Evolutionary conservation across 1,140 invertebrate genomes (phyloP), one percentile per base, ranked within the genome.

Genomic region (Cryptotermes secundus): DNA sequence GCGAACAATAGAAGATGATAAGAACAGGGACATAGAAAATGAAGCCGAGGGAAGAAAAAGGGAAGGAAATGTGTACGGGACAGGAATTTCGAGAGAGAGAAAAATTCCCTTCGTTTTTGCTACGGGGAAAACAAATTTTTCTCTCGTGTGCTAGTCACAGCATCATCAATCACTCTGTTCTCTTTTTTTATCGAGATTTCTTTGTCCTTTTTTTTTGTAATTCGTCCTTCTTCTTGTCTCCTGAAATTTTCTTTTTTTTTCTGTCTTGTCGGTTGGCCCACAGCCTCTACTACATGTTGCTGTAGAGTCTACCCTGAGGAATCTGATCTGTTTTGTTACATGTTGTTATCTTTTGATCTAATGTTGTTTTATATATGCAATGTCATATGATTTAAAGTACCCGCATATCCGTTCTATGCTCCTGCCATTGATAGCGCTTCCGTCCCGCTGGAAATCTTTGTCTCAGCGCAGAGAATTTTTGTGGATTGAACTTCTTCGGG

Each of bases 101-200:
- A 31, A 72, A 72, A 72, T 72, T 26, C 14, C 59, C n/a, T 72
- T 72, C 59, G 59, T 72, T 72, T 72, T 72, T 31, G 59, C 59
- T 7, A 72, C 59, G 59, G 31, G 59, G 59, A 72, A 72, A 72
- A 72, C 59, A 72, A 72, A 72, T 72, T 72, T 72, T 72, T 72
- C 59, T 72, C 59, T 72, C 59, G 59, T 72, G 59, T 72, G 59
- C n/a, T 72, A 10, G 26, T 72, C 59, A 16, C 59, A 16, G 59
- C 26, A 72, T 72, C 59, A 72, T 72, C 59, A 72, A 72, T 72
- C 59, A 72, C 59, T 72, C 59, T 72, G 59, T 31, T 72, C 59
- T 72, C 59, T 72, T 72, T 72, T n/a, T 72, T 72, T 72, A 72
- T 72, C 59, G 59, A 72, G 26, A 72, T 72, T 72, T 31, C 59